Evolutionary conservation across 2,888 invertebrate species (phyloP).

Genomic region (Drosophila mettleri): DNA sequence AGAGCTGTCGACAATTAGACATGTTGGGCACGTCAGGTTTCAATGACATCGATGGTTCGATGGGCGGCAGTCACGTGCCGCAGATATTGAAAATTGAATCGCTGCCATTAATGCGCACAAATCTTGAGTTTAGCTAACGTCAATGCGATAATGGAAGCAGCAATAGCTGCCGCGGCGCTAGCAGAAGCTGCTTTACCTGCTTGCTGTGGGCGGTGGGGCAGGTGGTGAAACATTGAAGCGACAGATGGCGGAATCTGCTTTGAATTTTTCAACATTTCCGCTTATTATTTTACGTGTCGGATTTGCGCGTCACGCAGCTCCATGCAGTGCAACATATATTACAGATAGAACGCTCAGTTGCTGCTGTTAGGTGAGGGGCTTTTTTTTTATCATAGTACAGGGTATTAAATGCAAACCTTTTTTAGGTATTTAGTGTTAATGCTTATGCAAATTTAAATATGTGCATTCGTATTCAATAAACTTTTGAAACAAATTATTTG

Average conservation of each 20-base stretch:
- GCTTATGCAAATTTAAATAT: constrained; percentile 74
- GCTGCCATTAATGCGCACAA: constrained; percentile 75
- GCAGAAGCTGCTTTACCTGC: constrained; percentile 41
- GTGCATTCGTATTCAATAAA: constrained; percentile 70
- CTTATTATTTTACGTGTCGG: constrained; percentile 80
- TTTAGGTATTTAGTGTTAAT: constrained; percentile 32
- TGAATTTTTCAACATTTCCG: constrained; percentile 81
- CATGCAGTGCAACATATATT: constrained; percentile 36
- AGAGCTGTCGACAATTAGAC: constrained; percentile 65
- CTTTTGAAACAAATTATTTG: constrained; percentile 63
- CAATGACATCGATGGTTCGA: constrained; percentile 65
- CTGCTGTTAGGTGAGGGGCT: constrained; percentile 1
- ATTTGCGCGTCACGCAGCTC: constrained; percentile 73
- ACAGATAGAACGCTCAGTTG: constrained; percentile 13
- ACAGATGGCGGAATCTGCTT: constrained; percentile 69
- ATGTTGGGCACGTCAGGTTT: constrained; percentile 77
- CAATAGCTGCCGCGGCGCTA: constrained; percentile 3
- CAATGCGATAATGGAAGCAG: constrained; percentile 73
- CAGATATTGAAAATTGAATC: constrained; percentile 81
- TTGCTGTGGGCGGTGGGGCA: constrained; percentile 1
- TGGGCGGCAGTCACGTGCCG: constrained; percentile 67
- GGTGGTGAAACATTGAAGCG: constrained; percentile 13
- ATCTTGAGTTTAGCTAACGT: constrained; percentile 77
- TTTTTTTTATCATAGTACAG: not conserved
- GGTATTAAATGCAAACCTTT: not conserved